Percentiles rank a stretch among this genome's conserved stretches.
These are phyloP conservation scores for Aptenodytes forsteri DNA, from an alignment of 2,113 vertebrate genomes.

Conservation along the genomic window DNA sequence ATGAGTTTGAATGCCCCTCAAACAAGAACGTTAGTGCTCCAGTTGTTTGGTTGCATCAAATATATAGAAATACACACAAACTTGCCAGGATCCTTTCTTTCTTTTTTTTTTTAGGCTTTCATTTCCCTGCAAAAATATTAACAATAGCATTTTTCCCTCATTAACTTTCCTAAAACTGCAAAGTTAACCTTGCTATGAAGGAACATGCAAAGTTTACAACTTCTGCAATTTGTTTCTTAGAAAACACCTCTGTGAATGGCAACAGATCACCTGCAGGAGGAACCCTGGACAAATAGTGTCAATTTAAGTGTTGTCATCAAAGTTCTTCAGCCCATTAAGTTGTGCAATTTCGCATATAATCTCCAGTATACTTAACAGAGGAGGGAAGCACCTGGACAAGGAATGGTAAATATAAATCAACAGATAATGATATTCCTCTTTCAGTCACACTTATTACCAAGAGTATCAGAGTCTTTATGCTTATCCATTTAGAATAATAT, in stretches of 20 bases:
- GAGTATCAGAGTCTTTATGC: background rate
- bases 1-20: background rate
- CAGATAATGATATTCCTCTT: background rate
- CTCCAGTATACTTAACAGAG: background rate
- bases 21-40: background rate
- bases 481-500: conserved; percentile 9
- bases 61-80: background rate
- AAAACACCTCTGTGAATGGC: background rate
- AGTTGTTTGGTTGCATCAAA: background rate
- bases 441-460: background rate
- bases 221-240: background rate
- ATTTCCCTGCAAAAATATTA: background rate
- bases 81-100: background rate
- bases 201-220: background rate
- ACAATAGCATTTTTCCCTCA: background rate
- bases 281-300: conserved; percentile 19
- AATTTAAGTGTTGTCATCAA: conserved; percentile 52
- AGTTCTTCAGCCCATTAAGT: conserved; percentile 56
- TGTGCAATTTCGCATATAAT: conserved; percentile 55
- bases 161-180: background rate
- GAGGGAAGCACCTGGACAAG: conserved; percentile 29
- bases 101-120: background rate
- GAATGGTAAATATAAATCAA: conserved; percentile 14
- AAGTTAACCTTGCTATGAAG: background rate
- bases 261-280: background rate